These are phyloP conservation scores for Aspidoscelis tigris DNA, from an alignment of 2,113 vertebrate species.

Conservation along the genomic window DNA sequence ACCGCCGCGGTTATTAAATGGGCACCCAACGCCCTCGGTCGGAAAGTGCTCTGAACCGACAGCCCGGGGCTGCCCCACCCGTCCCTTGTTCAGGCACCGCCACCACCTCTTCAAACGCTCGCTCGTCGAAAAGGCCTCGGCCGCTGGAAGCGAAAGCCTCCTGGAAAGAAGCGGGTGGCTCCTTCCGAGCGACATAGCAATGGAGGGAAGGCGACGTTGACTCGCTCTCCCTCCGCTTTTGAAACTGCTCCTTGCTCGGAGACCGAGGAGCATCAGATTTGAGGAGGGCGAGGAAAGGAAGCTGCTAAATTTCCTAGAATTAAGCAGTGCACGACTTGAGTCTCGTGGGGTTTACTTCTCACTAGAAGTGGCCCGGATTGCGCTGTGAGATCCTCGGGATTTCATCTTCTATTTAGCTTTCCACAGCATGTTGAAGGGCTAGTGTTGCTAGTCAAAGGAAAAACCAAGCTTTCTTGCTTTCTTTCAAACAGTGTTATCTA, in stretches of 20 bases:
- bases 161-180: background rate
- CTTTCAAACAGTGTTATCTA: too few relatives aligned
- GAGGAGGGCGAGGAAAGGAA: background rate
- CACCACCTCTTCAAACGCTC: background rate
- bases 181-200: too few relatives aligned
- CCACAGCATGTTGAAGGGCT: too few relatives aligned
- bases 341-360: too few relatives aligned
- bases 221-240: background rate
- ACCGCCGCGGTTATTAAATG: too few relatives aligned
- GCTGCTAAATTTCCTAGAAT: background rate
- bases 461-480: too few relatives aligned
- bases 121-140: background rate
- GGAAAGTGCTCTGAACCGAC: background rate
- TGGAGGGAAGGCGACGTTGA: too few relatives aligned
- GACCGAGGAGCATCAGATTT: background rate
- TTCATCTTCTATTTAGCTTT: too few relatives aligned
- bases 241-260: background rate
- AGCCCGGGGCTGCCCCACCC: background rate
- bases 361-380: too few relatives aligned
- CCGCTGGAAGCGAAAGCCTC: background rate
- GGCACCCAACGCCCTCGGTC: background rate
- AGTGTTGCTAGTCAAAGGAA: background rate
- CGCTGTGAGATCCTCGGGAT: background rate
- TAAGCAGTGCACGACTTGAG: too few relatives aligned
- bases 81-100: background rate